Evolutionary conservation across 2,797 vertebrate genomes (phyloP).

Genomic region (Philypnodon macrostomus): DNA sequence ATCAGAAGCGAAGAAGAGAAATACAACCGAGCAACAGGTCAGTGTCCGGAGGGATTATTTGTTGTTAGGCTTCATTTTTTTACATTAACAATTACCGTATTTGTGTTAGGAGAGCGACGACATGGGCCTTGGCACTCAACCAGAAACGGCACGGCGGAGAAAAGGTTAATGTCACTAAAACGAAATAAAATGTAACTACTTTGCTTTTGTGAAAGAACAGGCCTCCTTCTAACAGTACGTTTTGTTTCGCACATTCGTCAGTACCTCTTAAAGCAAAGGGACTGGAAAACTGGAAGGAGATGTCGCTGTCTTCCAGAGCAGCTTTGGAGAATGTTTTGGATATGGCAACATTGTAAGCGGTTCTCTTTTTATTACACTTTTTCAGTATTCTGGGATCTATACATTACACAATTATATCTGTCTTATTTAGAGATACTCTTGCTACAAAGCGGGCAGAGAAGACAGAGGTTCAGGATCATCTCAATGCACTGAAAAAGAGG

Average conservation of each 20-base stretch:
- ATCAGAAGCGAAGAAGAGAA: not conserved
- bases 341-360: constrained; percentile 73
- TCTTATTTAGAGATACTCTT: constrained; percentile 65
- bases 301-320: constrained; percentile 51
- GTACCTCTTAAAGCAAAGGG: constrained; percentile 33
- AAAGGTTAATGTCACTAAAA: too few species aligned
- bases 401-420: not conserved
- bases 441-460: constrained; percentile 49
- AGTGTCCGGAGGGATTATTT: not conserved
- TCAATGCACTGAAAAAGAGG: constrained; percentile 73
- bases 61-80: not conserved
- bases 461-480: constrained; percentile 71
- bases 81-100: too few species aligned
- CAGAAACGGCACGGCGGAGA: constrained; percentile 25
- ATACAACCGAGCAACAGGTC: constrained; percentile 27
- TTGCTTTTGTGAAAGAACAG: too few species aligned
- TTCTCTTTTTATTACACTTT: not conserved
- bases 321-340: constrained; percentile 67
- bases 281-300: constrained; percentile 53
- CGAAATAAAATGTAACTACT: too few species aligned
- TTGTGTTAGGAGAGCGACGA: constrained; percentile 14
- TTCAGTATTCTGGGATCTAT: not conserved
- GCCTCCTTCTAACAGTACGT: too few species aligned
- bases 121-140: not conserved
- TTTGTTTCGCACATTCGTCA: constrained; percentile 20